A percentile compares a stretch with the other conserved stretches of the same genome.
Conservation (phyloP, 2,888 invertebrate genomes). For the Yponomeuta plumbellus region DNA sequence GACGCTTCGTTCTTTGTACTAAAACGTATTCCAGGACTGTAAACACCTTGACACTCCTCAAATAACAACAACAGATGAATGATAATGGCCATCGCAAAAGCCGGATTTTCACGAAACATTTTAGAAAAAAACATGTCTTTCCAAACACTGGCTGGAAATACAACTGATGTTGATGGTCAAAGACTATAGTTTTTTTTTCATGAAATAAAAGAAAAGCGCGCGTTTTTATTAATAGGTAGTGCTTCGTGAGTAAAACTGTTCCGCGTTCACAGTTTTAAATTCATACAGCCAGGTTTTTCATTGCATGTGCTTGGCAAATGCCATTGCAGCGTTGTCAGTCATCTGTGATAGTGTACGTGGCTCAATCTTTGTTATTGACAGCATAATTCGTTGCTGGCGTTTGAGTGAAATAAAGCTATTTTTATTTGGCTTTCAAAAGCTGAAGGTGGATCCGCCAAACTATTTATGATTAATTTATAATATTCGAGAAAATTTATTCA, state of each 20-base stretch:
- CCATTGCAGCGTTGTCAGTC: neutral
- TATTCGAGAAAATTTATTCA: no score
- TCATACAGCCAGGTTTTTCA: neutral
- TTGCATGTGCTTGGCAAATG: constrained; percentile 9
- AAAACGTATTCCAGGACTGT: constrained; percentile 37
- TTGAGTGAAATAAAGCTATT: constrained; percentile 18
- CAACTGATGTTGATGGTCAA: neutral
- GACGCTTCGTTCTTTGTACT: constrained; percentile 38
- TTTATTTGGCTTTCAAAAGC: constrained; percentile 1
- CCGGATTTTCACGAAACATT: neutral
- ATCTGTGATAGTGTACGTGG: neutral
- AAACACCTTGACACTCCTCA: constrained; percentile 35
- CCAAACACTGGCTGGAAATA: neutral
- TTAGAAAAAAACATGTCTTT: neutral
- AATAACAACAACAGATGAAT: constrained; percentile 15
- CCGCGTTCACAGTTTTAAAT: neutral
- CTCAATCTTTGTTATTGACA: constrained; percentile 3
- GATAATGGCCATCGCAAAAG: neutral
- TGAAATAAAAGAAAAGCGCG: neutral
- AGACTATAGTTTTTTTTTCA: neutral
- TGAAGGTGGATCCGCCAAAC: neutral
- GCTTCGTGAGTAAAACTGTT: neutral
- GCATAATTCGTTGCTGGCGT: neutral
- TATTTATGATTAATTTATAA: neutral
- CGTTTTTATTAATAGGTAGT: neutral